A percentile compares a stretch with the other conserved stretches of the same genome.
These are phyloP conservation scores for Zonitis immaculata DNA, from an alignment of 2,888 invertebrate genomes.

Conservation along the genomic window DNA sequence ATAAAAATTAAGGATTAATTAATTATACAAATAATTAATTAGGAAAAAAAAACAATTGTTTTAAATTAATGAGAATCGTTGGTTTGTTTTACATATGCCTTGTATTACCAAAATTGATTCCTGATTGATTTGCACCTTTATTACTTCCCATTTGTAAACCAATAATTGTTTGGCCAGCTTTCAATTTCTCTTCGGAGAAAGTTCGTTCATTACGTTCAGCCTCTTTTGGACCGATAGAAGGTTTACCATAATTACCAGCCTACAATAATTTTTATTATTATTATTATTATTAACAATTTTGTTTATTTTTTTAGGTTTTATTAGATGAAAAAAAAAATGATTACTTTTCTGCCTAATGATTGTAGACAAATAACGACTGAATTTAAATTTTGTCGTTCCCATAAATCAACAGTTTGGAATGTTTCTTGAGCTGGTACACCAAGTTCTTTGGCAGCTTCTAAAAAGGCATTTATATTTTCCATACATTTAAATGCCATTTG, in stretches of 20 bases:
- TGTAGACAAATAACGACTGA: constrained; percentile 94
- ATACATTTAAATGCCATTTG: constrained; percentile 96
- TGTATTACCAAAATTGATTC: constrained; percentile 95
- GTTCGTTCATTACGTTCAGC: constrained; percentile 91
- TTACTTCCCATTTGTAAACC: constrained; percentile 95
- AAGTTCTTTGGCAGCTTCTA: constrained; percentile 74
- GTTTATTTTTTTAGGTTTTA: too few relatives aligned
- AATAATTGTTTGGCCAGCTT: constrained; percentile 89
- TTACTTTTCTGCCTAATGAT: constrained; percentile 90
- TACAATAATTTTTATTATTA: constrained; percentile 38
- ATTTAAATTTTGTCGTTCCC: constrained; percentile 94
- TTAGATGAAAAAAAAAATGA: too few relatives aligned
- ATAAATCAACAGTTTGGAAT: constrained; percentile 96
- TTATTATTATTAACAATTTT: too few relatives aligned
- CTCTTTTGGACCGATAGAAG: constrained; percentile 93
- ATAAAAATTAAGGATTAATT: constrained; percentile 13
- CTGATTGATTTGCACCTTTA: constrained; percentile 95
- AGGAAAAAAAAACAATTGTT: not conserved
- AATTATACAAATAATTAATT: too few relatives aligned
- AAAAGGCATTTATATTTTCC: constrained; percentile 96
- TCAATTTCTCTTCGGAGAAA: constrained; percentile 90
- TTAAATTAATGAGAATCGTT: not conserved
- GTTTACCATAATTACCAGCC: constrained; percentile 79
- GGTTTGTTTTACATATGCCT: constrained; percentile 81
- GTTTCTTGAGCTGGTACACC: constrained; percentile 93